Evolutionary conservation across 2,113 vertebrate species (phyloP).

Genomic region (Saiga tatarica): DNA sequence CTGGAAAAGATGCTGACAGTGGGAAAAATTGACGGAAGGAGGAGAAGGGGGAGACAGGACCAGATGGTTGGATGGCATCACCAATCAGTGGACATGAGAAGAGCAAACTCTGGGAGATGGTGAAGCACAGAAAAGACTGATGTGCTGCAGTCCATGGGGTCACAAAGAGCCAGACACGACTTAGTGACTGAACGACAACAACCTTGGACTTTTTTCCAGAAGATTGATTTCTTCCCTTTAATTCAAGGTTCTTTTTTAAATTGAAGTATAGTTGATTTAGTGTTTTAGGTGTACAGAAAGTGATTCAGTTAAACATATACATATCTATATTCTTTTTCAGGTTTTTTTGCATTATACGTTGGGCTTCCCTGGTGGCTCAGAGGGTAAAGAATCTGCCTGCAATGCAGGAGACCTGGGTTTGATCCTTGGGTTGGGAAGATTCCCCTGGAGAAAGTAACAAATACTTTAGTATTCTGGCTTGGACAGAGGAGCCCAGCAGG

Average conservation of each 20-base stretch:
- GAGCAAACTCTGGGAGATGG: background rate
- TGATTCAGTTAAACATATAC: background rate
- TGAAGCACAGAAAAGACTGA: background rate
- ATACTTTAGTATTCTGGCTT: background rate
- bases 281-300: background rate
- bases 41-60: background rate
- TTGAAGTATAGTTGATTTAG: background rate
- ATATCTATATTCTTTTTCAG: background rate
- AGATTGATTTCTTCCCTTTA: background rate
- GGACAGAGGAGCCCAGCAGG: background rate
- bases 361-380: background rate
- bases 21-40: background rate
- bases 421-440: background rate
- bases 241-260: background rate
- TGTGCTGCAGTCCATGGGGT: background rate
- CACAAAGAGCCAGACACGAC: background rate
- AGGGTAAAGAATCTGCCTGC: background rate
- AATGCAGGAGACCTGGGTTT: background rate
- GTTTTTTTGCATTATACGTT: background rate
- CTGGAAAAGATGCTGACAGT: background rate
- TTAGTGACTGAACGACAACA: background rate
- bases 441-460: background rate
- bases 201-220: background rate
- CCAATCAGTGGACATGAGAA: background rate
- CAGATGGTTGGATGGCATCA: background rate